Evolutionary conservation across 2,113 vertebrate species (phyloP), one percentile per base, ranked within the genome.

Genomic region (Cephalopterus ornatus): DNA sequence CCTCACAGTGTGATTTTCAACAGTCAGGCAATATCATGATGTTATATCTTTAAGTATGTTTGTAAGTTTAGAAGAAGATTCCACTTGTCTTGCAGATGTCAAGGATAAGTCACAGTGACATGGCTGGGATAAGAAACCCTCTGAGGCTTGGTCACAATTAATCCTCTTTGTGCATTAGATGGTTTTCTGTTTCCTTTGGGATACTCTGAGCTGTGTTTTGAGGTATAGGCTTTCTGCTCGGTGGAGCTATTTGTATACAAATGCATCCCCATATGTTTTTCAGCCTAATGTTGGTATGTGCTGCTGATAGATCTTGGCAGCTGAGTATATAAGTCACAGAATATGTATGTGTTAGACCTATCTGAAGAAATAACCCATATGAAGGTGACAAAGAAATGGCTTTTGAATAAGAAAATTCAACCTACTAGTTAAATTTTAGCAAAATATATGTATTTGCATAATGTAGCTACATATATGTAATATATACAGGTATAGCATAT

Each of bases 131-230:
- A 74, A 94, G 72, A 77, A 96, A 79, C 13, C 62, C 42, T 88
- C 75, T 23, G 30, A 85, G 63, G 59, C 71, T 90, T 4, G 55
- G 44, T 93, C 63, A 88, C 90, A 77, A 95, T 86, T 95, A 97
- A 96, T 96, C 93, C 75, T 92, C 47, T 94, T 95, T 85, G 88
- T 83, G 70, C 85, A 80, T 85, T 85, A 70, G 67, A 63, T 66
- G 92, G 93, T 88, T 96, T 96, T 96, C 79, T 93, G 68, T 96
- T 96, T 95, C 93, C 90, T 95, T 92, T 88, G 47, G 67, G 75
- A 67, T 94, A 39, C 89, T 92, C 81, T 71, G 63, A 74, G 46
- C 71, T 49, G 19, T 66, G 46, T 93, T 94, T 95, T 95, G 81
- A 95, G 68, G 90, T 87, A 58, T 92, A 94, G 92, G 35, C 92